Evolutionary conservation across 2,888 invertebrate genomes (phyloP).

Genomic region (Boloria euphrosyne): DNA sequence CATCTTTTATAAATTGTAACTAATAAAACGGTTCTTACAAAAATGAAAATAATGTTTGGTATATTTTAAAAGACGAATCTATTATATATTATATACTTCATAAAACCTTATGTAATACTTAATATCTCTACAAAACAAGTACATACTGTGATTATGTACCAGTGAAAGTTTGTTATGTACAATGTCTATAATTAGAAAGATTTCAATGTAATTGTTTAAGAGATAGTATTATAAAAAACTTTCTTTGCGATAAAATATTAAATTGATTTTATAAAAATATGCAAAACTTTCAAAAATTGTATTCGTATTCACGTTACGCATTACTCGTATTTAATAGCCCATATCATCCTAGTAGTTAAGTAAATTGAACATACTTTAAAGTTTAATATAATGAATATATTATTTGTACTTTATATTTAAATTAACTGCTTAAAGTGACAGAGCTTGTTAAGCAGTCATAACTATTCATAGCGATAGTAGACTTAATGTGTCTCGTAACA

Average conservation of each 20-base stretch:
- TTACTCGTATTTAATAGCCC: too few relatives aligned
- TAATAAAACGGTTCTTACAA: neutral
- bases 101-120: constrained; percentile 55
- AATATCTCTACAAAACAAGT: constrained; percentile 59
- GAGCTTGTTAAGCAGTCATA: constrained; percentile 8
- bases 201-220: neutral
- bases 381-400: constrained; percentile 1
- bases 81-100: constrained; percentile 41
- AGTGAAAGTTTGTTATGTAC: constrained; percentile 36
- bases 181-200: constrained; percentile 31
- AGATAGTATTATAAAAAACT: too few relatives aligned
- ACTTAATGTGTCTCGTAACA: constrained; percentile 22
- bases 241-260: too few relatives aligned
- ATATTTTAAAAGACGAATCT: neutral
- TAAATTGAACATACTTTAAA: constrained; percentile 5
- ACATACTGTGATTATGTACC: constrained; percentile 21
- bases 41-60: neutral
- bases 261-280: too few relatives aligned
- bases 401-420: constrained; percentile 10
- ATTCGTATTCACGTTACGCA: too few relatives aligned
- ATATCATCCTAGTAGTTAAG: neutral
- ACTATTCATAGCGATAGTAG: constrained; percentile 17
- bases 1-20: neutral
- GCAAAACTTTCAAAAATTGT: too few relatives aligned
- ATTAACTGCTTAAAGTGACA: neutral